A percentile compares a stretch with the other conserved stretches of the same genome.
Evolutionary conservation across 2,888 invertebrate genomes (phyloP).

Genomic region (Zonitis immaculata): DNA sequence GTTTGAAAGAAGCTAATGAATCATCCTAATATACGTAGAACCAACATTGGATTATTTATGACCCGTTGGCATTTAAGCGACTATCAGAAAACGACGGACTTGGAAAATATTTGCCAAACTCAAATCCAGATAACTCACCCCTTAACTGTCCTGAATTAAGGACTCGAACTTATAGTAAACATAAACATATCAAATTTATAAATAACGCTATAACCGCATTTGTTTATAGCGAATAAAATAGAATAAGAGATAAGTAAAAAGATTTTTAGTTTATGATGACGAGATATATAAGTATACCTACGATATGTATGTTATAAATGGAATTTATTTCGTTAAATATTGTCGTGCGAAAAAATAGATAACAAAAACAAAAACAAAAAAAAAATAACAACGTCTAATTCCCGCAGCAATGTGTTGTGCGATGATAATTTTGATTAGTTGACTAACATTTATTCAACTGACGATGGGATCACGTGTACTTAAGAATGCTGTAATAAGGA

Average conservation of each 20-base stretch:
- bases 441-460: slow-evolving; percentile 30
- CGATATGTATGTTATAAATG: too few species aligned
- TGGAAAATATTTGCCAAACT: slow-evolving; percentile 21
- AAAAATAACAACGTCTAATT: slow-evolving; percentile 25
- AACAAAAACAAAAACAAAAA: slow-evolving; percentile 14
- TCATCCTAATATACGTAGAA: slow-evolving; percentile 21
- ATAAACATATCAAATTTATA: slow-evolving; percentile 20
- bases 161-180: slow-evolving; percentile 17
- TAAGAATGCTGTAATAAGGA: slow-evolving; percentile 45
- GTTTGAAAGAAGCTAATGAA: slow-evolving; percentile 20
- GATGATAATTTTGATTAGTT: slow-evolving; percentile 41
- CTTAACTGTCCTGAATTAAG: slow-evolving; percentile 18
- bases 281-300: too few species aligned
- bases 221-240: too few species aligned
- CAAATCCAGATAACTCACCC: slow-evolving; percentile 20
- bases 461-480: slow-evolving; percentile 40
- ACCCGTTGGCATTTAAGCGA: slow-evolving; percentile 19
- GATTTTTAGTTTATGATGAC: not conserved
- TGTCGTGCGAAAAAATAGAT: too few species aligned
- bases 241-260: not conserved
- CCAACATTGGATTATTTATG: slow-evolving; percentile 21
- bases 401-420: slow-evolving; percentile 39
- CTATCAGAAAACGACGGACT: slow-evolving; percentile 21
- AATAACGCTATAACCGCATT: not conserved
- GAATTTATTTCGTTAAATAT: slow-evolving; percentile 8